phyloP scores from a whole-genome alignment of 2,797 vertebrate species.

The Danio albolineatus region DNA sequence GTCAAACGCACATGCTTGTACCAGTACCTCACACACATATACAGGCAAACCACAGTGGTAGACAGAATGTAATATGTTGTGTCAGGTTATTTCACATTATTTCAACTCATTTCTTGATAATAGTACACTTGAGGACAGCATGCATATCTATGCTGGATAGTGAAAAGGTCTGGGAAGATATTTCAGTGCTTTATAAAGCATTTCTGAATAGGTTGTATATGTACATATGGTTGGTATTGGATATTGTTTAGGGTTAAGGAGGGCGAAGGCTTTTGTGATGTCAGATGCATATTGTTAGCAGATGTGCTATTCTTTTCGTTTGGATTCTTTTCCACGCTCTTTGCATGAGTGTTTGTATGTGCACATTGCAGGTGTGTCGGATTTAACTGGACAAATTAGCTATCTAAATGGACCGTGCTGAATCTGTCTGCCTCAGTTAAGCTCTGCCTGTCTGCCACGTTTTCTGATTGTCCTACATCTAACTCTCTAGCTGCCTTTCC shows the following conservation, averaged over 20 bases:
- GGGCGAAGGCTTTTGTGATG: neutral
- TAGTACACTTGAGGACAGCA: neutral
- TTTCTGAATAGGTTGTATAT: neutral
- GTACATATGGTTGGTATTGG: neutral
- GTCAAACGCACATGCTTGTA: constrained; percentile 38
- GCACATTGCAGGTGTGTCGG: constrained; percentile 28
- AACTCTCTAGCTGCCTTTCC: neutral
- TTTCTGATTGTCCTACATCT: neutral
- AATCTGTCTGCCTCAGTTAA: constrained; percentile 27
- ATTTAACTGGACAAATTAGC: constrained; percentile 1
- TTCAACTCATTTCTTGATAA: constrained; percentile 10
- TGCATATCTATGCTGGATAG: neutral
- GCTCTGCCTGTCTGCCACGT: constrained; percentile 14
- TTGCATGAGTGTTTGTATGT: constrained; percentile 1
- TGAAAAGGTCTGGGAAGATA: neutral
- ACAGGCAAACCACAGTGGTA: constrained; percentile 1
- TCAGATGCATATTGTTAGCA: constrained; percentile 27
- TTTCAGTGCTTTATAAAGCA: neutral
- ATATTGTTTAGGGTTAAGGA: neutral
- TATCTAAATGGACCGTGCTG: constrained; percentile 11
- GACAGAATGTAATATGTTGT: constrained; percentile 18
- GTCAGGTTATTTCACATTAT: constrained; percentile 17
- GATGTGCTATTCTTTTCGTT: neutral
- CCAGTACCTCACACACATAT: neutral
- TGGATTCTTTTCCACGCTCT: neutral